These are phyloP conservation scores for Nymphalis polychloros DNA, from an alignment of 2,888 invertebrate species.

Conservation along the genomic window DNA sequence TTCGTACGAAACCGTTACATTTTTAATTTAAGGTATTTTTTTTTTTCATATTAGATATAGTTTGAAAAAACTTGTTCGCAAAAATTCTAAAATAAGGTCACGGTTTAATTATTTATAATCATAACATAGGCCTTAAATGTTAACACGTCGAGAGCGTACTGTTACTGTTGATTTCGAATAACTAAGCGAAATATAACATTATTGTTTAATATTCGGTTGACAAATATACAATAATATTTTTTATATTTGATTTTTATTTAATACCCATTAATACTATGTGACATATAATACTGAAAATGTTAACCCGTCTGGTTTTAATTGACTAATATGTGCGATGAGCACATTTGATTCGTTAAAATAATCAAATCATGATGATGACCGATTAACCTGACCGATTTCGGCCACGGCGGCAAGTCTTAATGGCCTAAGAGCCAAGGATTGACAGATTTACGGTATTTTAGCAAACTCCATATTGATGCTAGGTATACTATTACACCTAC, in stretches of 20 bases:
- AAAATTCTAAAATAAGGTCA: slow-evolving; percentile 39
- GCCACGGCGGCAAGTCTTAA: too few species aligned
- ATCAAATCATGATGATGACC: too few species aligned
- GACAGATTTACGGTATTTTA: too few species aligned
- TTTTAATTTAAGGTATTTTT: slow-evolving; percentile 46
- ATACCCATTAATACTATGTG: neutral
- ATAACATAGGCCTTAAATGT: slow-evolving; percentile 65
- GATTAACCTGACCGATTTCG: too few species aligned
- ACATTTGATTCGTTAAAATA: too few species aligned
- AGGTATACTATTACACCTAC: too few species aligned
- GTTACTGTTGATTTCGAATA: slow-evolving; percentile 70
- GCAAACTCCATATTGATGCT: too few species aligned
- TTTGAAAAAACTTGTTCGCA: slow-evolving; percentile 45
- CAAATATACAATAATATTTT: slow-evolving; percentile 80
- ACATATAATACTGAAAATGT: too few species aligned
- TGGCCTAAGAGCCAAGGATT: too few species aligned
- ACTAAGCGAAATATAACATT: slow-evolving; percentile 71
- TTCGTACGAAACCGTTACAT: slow-evolving; percentile 54
- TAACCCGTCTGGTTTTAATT: too few species aligned
- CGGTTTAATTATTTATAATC: slow-evolving; percentile 54
- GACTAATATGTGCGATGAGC: too few species aligned
- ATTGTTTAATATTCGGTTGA: slow-evolving; percentile 80
- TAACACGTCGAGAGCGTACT: slow-evolving; percentile 58
- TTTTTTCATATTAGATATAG: slow-evolving; percentile 46
- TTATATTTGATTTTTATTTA: slow-evolving; percentile 47